A percentile compares a stretch with the other conserved stretches of the same genome.
Conservation (phyloP, 2,797 vertebrate genomes). For the Jordanella pulchra region DNA sequence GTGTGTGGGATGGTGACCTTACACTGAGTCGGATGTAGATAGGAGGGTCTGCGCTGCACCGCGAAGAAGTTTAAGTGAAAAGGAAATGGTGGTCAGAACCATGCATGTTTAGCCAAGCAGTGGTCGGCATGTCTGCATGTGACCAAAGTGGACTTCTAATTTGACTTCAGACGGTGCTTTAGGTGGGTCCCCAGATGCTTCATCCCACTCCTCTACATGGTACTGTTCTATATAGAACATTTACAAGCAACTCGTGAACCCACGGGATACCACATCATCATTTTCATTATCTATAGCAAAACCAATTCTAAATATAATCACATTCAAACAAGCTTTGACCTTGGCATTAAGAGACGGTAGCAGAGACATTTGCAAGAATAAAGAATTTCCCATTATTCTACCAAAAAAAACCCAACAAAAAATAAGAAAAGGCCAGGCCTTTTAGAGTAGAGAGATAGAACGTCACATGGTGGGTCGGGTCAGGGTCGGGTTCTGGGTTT, state of each 20-base stretch:
- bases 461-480: constrained; percentile 64
- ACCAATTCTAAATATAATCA: constrained; percentile 71
- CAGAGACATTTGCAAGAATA: constrained; percentile 76
- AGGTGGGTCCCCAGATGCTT: constrained; percentile 60
- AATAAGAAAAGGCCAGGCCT: constrained; percentile 66
- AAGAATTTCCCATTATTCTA: constrained; percentile 73
- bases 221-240: constrained; percentile 63
- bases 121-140: constrained; percentile 56
- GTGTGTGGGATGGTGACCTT: constrained; percentile 55
- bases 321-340: constrained; percentile 80
- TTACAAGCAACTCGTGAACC: constrained; percentile 72
- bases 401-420: constrained; percentile 33
- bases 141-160: constrained; percentile 61
- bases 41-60: constrained; percentile 55
- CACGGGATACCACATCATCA: constrained; percentile 66
- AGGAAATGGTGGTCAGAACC: constrained; percentile 44
- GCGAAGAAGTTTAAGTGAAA: constrained; percentile 24
- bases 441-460: constrained; percentile 69
- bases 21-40: constrained; percentile 65
- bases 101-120: constrained; percentile 61
- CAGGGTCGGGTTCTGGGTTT: constrained; percentile 43
- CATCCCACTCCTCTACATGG: constrained; percentile 59
- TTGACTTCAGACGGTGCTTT: constrained; percentile 47
- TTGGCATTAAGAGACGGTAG: constrained; percentile 71
- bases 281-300: constrained; percentile 57